Conservation (phyloP, 2,888 invertebrate genomes). For the Ptilodon capucinus region DNA sequence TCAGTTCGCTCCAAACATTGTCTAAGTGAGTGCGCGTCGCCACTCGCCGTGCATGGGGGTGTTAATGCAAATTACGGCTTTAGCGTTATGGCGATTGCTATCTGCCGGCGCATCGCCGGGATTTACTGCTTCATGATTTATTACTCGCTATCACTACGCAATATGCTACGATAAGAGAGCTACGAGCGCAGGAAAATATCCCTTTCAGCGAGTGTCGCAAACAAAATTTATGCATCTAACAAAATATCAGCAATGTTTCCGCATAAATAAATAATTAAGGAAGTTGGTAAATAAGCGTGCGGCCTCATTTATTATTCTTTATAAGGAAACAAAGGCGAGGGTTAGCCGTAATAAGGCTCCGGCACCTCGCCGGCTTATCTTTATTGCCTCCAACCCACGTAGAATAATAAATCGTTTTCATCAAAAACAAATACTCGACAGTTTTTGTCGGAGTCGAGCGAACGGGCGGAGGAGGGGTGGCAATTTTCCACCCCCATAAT, state of each 20-base stretch:
- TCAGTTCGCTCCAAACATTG: slow-evolving; percentile 22
- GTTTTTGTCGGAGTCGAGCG: slow-evolving; percentile 82
- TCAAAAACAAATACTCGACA: slow-evolving; percentile 84
- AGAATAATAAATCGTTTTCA: slow-evolving; percentile 84
- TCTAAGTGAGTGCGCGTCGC: slow-evolving; percentile 23
- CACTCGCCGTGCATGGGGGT: slow-evolving; percentile 40
- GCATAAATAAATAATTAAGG: slow-evolving; percentile 81
- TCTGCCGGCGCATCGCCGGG: slow-evolving; percentile 48
- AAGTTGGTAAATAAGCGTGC: slow-evolving; percentile 81
- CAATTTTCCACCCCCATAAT: slow-evolving; percentile 83
- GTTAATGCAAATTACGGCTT: slow-evolving; percentile 70
- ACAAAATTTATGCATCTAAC: slow-evolving; percentile 54
- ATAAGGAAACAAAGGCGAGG: slow-evolving; percentile 83
- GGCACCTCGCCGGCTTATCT: slow-evolving; percentile 83
- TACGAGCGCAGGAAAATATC: slow-evolving; percentile 23
- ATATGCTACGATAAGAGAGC: background rate
- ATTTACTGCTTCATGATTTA: slow-evolving; percentile 55
- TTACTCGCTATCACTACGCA: slow-evolving; percentile 19
- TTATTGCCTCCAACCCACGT: slow-evolving; percentile 84
- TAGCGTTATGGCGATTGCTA: slow-evolving; percentile 63
- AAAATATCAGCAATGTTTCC: slow-evolving; percentile 77
- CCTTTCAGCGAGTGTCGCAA: slow-evolving; percentile 31
- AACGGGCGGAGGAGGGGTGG: slow-evolving; percentile 78
- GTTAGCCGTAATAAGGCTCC: slow-evolving; percentile 83
- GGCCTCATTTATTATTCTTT: slow-evolving; percentile 83